Base-by-base conservation (phyloP, 23 tunicate species). In the Ciona savignyi region DNA sequence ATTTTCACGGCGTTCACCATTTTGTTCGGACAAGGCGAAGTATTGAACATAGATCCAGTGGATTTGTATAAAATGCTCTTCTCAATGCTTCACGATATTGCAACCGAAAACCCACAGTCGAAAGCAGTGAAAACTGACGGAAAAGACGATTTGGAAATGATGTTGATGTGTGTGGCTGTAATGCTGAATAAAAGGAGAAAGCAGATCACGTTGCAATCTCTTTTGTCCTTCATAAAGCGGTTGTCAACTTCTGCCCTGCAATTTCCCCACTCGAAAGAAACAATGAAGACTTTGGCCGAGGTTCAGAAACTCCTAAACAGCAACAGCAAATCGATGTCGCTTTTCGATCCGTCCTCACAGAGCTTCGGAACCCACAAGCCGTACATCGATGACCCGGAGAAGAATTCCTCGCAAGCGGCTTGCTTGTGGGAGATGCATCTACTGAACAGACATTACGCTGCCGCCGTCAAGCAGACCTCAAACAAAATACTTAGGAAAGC, bases 1-100 rank as follows among this genome's bases (percentile, higher is more conserved):
- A 85, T 91, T 9, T 84, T 66, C 49, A 74, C 97, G 4, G 89
- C 85, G n/a, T 42, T 42, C 34, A 79, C 84, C 86, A 92, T 91
- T 20, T 65, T 91, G 4, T 84, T 91, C 0, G 97, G 97, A 23
- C 91, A 91, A 48, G 97, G 97, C 0, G 97, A 91, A 34, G 91
- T 88, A 23, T 71, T 91, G 9, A 91, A 80, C 72, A 80, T 85
- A 23, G 97, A 91, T 74, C 97, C 97, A 2, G 78, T 71, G 20
- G 86, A 70, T 23, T 91, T 91, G 63, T 91, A 91, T 62, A 85
- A 75, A 66, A 32, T 86, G 3, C 30, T 70, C 22, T 85, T 79
- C 34, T 60, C 76, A n/a, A 23, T 77, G 28, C 25, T 80, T n/a
- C 33, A n/a, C 32, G 79, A 91, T 2, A 11, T 85, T 2, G 34